A percentile compares a stretch with the other conserved stretches of the same genome.
phyloP scores from a whole-genome alignment of 2,888 invertebrate species.

The Atherix ibis region DNA sequence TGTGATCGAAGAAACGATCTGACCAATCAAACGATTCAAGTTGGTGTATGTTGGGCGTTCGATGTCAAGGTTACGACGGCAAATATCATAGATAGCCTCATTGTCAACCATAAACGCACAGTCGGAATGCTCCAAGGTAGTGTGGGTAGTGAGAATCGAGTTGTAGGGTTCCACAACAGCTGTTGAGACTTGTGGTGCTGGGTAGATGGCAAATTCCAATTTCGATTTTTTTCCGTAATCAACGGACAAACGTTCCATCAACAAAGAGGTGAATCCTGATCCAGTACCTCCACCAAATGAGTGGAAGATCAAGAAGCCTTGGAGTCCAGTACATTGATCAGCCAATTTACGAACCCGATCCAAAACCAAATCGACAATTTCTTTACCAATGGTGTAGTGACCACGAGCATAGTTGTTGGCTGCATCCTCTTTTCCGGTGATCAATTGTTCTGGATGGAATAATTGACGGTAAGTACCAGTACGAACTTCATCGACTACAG shows the following conservation, averaged over 20 bases:
- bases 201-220: slow-evolving; percentile 48
- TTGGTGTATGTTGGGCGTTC: slow-evolving; percentile 87
- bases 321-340: slow-evolving; percentile 41
- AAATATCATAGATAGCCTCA: slow-evolving; percentile 72
- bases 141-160: slow-evolving; percentile 80
- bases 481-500: slow-evolving; percentile 38
- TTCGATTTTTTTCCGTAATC: slow-evolving; percentile 52
- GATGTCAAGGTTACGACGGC: slow-evolving; percentile 78
- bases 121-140: slow-evolving; percentile 77
- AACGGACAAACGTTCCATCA: slow-evolving; percentile 48
- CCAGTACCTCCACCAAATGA: slow-evolving; percentile 46
- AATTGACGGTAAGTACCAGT: slow-evolving; percentile 43
- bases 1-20: slow-evolving; percentile 76
- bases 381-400: slow-evolving; percentile 48
- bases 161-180: slow-evolving; percentile 90
- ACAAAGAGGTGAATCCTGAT: slow-evolving; percentile 46
- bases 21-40: slow-evolving; percentile 78
- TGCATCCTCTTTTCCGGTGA: slow-evolving; percentile 53
- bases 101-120: slow-evolving; percentile 86
- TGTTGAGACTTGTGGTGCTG: slow-evolving; percentile 40
- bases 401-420: slow-evolving; percentile 54
- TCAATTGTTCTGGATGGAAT: slow-evolving; percentile 51
- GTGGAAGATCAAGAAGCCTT: slow-evolving; percentile 48
- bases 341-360: slow-evolving; percentile 39
- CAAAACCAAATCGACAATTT: slow-evolving; percentile 39